phyloP scores from a whole-genome alignment of 2,888 invertebrate species.

The Melangyna quadrimaculata region DNA sequence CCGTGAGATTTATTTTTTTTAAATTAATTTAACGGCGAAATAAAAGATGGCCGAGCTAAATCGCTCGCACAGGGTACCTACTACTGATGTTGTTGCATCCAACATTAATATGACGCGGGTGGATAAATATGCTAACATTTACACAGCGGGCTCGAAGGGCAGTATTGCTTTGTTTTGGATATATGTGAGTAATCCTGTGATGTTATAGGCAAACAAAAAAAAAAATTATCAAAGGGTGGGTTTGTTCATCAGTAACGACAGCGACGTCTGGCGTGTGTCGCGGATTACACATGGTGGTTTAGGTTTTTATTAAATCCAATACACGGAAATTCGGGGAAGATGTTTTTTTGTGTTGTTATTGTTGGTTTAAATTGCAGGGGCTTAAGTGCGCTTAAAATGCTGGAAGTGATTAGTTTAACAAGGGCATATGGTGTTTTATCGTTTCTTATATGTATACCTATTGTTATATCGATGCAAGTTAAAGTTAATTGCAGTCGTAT shows the following conservation, averaged over 20 bases:
- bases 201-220: neutral
- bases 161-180: constrained; percentile 20
- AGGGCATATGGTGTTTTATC: constrained; percentile 22
- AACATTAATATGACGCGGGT: constrained; percentile 29
- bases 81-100: constrained; percentile 22
- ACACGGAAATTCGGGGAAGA: constrained; percentile 43
- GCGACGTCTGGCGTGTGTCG: constrained; percentile 59
- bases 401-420: constrained; percentile 42
- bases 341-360: neutral
- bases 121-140: constrained; percentile 2
- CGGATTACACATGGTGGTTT: constrained; percentile 50
- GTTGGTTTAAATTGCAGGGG: constrained; percentile 32
- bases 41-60: constrained; percentile 14
- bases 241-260: constrained; percentile 4
- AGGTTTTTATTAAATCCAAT: constrained; percentile 49
- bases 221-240: neutral
- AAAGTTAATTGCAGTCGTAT: constrained; percentile 45
- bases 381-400: constrained; percentile 10
- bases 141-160: neutral
- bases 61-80: constrained; percentile 14
- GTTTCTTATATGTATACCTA: no score
- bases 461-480: constrained; percentile 1
- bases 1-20: constrained; percentile 61
- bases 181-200: constrained; percentile 61
- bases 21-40: constrained; percentile 47